Evolutionary conservation across 2,888 invertebrate genomes (phyloP), one percentile per base, ranked within the genome.

Genomic region (Herminia tarsipennalis): DNA sequence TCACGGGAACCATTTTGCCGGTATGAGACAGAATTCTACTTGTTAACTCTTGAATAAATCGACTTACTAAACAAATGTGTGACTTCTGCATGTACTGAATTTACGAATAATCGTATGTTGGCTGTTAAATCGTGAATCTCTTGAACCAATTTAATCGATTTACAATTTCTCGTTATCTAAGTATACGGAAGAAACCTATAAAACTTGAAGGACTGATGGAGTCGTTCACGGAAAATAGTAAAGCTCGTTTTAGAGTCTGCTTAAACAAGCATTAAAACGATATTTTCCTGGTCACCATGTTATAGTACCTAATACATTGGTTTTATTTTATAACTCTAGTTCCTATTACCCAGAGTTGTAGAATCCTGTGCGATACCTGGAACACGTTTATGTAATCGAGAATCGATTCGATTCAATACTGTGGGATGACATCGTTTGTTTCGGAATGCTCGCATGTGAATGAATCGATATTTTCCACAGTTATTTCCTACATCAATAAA

Each of bases 261-360:
- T 63, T 67, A 62, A 61, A 67, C 64, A 67, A 63, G 54, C 64
- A 62, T 73, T 69, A 64, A 75, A 50, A 51, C 46, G 53, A 54
- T 61, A 61, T 64, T 75, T 77, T 76, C 73, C 73, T 70, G 73
- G 70, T 72, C 67, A 66, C 51, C 54, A 66, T 62, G 67, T 65
- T 70, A 73, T 73, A 63, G 69, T 57, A n/a, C n/a, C n/a, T n/a
- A 68, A 71, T 63, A 55, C 66, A 70, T 75, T 60, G 71, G 56
- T 73, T 75, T 57, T 65, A 66, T 71, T 80, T 81, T 81, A 81
- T 73, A 72, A 73, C 78, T 68, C 60, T 27, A 64, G 73, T 73
- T 72, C 70, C 73, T 56, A 74, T 76, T 75, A 74, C 73, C 60
- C 56, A 44, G 57, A 50, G 56, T 58, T 62, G 61, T 54, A 54